Evolutionary conservation across 2,797 vertebrate genomes (phyloP), one percentile per base, ranked within the genome.

Genomic region (Yasuhikotakia modesta): DNA sequence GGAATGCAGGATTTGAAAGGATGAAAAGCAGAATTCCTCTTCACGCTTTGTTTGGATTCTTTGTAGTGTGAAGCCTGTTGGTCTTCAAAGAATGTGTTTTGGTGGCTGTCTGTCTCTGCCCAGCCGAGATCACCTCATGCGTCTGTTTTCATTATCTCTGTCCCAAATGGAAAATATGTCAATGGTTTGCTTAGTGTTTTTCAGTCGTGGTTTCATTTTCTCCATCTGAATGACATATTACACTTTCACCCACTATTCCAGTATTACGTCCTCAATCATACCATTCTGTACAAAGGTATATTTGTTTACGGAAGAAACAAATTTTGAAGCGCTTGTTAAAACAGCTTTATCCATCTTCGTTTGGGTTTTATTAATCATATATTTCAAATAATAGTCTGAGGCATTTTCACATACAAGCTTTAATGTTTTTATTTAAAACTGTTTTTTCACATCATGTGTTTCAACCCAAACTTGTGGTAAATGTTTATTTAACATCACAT

Each of bases 21-120:
- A n/a, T 64, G 73, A 48, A 76, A 76, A 55, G 27, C 50, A 57
- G 17, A 57, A 69, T 67, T 65, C 66, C 67, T 61, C 30, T 27
- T 70, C 66, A 45, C n/a, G 58, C 45, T 71, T 80, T 80, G 73
- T 80, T 80, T 76, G 66, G 58, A 70, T 63, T 64, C 52, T 30
- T 65, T 70, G 66, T 27, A 6, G 21, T 76, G 48, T 65, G n/a
- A 48, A 76, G 43, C 32, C 60, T 32, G 22, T 48, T 80, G 45
- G 60, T 45, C 67, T 76, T 73, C 45, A 75, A 67, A 68, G 35
- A 65, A 75, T 70, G 45, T 50, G 58, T 70, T 14, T 24, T 69
- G 55, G 30, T 77, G 66, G 17, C 45, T 48, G 19, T 50, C 46
- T 61, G 39, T 35, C 39, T 58, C 35, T 39, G 8, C 35, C 45